Evolutionary conservation across 2,888 invertebrate species (phyloP), one percentile per base, ranked within the genome.

Genomic region (Lycophotia porphyrea): DNA sequence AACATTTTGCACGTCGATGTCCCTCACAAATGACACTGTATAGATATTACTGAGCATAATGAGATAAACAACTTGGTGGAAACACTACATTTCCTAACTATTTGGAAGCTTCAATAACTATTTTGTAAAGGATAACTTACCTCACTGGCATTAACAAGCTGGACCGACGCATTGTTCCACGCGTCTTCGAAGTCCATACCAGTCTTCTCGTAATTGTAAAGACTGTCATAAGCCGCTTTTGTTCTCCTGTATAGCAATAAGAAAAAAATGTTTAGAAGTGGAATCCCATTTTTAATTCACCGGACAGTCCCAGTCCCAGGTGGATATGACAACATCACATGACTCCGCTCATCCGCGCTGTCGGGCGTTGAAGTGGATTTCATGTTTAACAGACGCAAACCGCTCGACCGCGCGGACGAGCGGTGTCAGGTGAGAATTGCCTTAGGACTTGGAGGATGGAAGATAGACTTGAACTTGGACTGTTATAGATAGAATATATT

Each of bases 131-230:
- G 15, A 18, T 15, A 9, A 52, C 91, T 90, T 95, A 98, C 98
- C 96, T 98, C 98, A 58, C 99, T 98, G 27, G 98, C 98, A 82
- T 97, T 97, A 0, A 98, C 97, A 15, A 99, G 95, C 91, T 98
- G 98, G 71, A 99, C 98, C 0, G 99, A 98, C 13, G 98, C 97
- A 84, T 97, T 94, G 92, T 99, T 99, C 97, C 99, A 98, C 0
- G 99, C 98, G 82, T 98, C 98, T 92, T 99, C 98, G 18, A 97
- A 97, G 13, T 97, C 94, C 76, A 97, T 91, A 5, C 98, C 98
- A 70, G 95, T 95, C 72, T 94, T 96, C 27, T 97, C 97, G 80
- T 97, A 96, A 44, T 96, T 95, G 69, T 97, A 97, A 9, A 93
- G 81, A 15, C 90, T 80, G 9, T 92, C 92, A 52, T 78, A 93